Evolutionary conservation across 2,113 vertebrate genomes (phyloP).

Genomic region (Microtus ochrogaster): DNA sequence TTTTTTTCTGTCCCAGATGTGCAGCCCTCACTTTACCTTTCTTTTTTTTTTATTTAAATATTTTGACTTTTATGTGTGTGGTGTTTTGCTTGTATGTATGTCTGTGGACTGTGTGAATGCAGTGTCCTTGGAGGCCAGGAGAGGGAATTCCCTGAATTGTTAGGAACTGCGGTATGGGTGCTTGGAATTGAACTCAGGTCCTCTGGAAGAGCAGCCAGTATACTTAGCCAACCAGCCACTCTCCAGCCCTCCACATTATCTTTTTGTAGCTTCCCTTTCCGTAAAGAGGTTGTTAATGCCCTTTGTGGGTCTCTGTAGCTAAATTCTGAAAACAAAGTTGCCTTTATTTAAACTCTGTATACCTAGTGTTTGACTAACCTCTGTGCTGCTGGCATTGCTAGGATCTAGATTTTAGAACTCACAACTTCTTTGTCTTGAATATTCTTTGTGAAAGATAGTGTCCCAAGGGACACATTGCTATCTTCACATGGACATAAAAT

Average conservation of each 20-base stretch:
- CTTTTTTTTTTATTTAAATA: neutral
- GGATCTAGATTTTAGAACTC: slow-evolving; percentile 10
- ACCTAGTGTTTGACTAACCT: neutral
- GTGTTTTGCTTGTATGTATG: neutral
- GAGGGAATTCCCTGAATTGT: neutral
- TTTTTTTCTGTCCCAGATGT: slow-evolving; percentile 40
- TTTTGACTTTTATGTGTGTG: neutral
- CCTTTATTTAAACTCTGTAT: slow-evolving; percentile 56
- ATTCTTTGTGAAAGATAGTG: slow-evolving; percentile 38
- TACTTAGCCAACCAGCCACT: neutral
- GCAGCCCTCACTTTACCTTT: slow-evolving; percentile 27
- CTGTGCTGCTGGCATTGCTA: neutral
- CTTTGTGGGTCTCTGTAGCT: slow-evolving; percentile 40
- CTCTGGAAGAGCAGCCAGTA: neutral
- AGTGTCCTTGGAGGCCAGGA: neutral
- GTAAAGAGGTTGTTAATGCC: slow-evolving; percentile 17
- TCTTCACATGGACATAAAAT: neutral
- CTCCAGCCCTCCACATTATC: slow-evolving; percentile 21
- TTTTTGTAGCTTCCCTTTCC: slow-evolving; percentile 37
- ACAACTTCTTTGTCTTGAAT: slow-evolving; percentile 11
- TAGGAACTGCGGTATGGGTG: neutral
- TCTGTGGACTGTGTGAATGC: neutral
- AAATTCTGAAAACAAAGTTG: slow-evolving; percentile 39
- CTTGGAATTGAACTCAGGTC: neutral
- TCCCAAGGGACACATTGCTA: neutral